Conservation (phyloP, 2,797 vertebrate species). For the Okamejei kenojei region DNA sequence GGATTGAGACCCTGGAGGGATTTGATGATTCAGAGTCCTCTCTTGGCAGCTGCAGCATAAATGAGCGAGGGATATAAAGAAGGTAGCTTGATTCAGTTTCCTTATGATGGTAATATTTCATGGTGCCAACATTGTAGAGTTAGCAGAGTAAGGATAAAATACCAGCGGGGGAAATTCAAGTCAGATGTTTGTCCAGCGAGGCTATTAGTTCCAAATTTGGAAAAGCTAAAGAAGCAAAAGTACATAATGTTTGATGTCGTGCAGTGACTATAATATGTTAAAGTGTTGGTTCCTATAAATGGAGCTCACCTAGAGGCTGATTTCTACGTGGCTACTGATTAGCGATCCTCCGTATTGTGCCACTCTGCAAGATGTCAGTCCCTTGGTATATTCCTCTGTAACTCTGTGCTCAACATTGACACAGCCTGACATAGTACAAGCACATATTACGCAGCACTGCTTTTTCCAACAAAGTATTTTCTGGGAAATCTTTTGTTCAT, state of each 20-base stretch:
- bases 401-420: not conserved
- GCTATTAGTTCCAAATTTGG: not conserved
- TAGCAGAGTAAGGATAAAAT: not conserved
- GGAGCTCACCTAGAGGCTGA: not conserved
- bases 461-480: not conserved
- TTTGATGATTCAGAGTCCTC: not conserved
- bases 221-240: not conserved
- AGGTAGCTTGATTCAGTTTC: not conserved
- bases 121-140: not conserved
- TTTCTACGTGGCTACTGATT: slow-evolving; percentile 13
- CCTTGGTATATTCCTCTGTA: not conserved
- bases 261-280: not conserved
- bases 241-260: slow-evolving; percentile 4
- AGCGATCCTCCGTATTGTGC: not conserved
- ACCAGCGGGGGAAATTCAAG: not conserved
- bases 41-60: not conserved
- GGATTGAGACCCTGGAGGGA: too few relatives aligned
- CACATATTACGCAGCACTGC: not conserved
- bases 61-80: not conserved
- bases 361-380: not conserved
- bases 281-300: not conserved
- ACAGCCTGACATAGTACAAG: not conserved
- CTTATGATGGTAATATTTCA: not conserved
- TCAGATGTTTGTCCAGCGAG: slow-evolving; percentile 4
- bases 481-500: not conserved